Evolutionary conservation across 2,113 vertebrate genomes (phyloP).

Genomic region (Ibidorhyncha struthersii): DNA sequence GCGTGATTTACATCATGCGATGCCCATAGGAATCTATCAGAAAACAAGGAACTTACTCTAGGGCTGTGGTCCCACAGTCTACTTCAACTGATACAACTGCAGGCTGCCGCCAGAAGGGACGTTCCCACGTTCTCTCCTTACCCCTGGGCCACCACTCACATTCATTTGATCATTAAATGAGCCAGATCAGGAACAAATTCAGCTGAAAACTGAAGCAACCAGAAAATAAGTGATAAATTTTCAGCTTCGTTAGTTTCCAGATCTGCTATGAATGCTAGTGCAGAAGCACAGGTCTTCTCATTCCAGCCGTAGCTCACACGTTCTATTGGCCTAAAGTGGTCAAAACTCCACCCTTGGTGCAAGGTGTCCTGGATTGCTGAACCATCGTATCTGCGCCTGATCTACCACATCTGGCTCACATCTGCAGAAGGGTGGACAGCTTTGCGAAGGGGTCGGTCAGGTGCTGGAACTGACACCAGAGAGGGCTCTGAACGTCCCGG

Average conservation of each 20-base stretch:
- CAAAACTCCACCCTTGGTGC: neutral
- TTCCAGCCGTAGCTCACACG: neutral
- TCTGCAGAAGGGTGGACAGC: neutral
- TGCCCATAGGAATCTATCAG: neutral
- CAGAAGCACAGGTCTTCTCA: neutral
- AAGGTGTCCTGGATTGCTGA: neutral
- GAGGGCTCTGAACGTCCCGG: neutral
- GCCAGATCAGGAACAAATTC: conserved; percentile 24
- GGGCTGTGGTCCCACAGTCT: neutral
- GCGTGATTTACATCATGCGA: fast-evolving
- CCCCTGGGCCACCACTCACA: neutral
- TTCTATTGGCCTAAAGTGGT: neutral
- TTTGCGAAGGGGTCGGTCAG: neutral
- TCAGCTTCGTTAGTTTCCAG: conserved; percentile 31
- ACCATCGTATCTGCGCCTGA: neutral
- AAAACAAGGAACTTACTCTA: neutral
- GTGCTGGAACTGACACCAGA: neutral
- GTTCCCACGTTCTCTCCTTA: neutral
- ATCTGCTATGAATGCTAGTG: neutral
- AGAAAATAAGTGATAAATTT: conserved; percentile 43
- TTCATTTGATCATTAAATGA: conserved; percentile 22
- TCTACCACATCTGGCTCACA: neutral
- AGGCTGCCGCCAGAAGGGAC: neutral
- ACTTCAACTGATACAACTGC: neutral
- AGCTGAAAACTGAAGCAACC: conserved; percentile 38